Evolutionary conservation across 2,113 vertebrate genomes (phyloP).

Genomic region (Rhinichthys klamathensis): DNA sequence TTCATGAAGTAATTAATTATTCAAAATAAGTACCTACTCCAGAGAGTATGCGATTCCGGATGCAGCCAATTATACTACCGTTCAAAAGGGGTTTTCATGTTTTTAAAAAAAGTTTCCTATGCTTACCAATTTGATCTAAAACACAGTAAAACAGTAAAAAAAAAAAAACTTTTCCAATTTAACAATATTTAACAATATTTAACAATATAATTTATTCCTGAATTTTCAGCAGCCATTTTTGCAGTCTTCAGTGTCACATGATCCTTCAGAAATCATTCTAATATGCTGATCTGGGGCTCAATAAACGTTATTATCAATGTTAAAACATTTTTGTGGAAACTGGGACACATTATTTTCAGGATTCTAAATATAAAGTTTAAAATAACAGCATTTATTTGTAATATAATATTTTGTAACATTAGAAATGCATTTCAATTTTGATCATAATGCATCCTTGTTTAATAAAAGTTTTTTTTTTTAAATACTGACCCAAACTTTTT

Average conservation of each 20-base stretch:
- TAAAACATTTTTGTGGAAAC: background rate
- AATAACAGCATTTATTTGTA: background rate
- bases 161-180: no score
- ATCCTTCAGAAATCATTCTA: background rate
- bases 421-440: background rate
- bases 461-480: background rate
- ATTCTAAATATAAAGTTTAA: background rate
- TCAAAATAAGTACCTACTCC: no score
- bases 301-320: background rate
- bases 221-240: no score
- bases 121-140: no score
- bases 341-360: background rate
- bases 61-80: no score
- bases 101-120: no score
- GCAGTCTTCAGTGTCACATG: background rate
- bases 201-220: no score
- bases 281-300: background rate
- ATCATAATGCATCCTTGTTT: background rate
- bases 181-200: no score
- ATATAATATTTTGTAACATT: background rate
- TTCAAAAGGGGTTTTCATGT: no score
- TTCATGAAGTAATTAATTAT: no score
- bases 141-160: no score
- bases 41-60: no score
- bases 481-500: background rate